Conservation (phyloP, 2,113 vertebrate species). For the Spermophilus dauricus region DNA sequence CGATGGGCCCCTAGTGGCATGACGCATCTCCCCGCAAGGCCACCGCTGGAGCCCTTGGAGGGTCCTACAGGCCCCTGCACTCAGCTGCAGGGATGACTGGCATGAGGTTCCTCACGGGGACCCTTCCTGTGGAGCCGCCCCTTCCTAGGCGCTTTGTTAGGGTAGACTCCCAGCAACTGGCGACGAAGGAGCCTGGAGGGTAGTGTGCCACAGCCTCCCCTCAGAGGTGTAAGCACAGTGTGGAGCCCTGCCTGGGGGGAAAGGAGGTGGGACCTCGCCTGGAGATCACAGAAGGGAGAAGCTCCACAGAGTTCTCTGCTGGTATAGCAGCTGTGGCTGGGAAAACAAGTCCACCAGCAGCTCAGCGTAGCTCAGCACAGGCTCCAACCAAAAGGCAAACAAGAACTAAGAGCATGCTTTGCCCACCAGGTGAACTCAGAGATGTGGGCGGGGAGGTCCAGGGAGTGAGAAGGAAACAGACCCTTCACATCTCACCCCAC, state of each 20-base stretch:
- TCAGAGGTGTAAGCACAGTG: background rate
- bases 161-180: background rate
- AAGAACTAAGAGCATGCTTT: accelerated
- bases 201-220: background rate
- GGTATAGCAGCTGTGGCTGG: accelerated
- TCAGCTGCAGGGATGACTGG: no score
- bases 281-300: background rate
- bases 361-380: no score
- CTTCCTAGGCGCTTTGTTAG: background rate
- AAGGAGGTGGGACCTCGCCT: background rate
- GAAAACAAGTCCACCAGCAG: background rate
- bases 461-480: background rate
- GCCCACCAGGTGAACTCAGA: background rate
- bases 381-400: background rate
- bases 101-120: background rate
- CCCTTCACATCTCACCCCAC: background rate
- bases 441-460: no score
- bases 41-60: no score
- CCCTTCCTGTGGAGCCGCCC: background rate
- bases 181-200: background rate
- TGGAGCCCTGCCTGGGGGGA: accelerated
- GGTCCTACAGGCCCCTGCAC: no score
- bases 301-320: background rate
- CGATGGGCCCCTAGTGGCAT: background rate
- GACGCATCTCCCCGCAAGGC: no score